These are phyloP conservation scores for Hippocampus comes DNA, from an alignment of 2,113 vertebrate genomes.

Conservation along the genomic window DNA sequence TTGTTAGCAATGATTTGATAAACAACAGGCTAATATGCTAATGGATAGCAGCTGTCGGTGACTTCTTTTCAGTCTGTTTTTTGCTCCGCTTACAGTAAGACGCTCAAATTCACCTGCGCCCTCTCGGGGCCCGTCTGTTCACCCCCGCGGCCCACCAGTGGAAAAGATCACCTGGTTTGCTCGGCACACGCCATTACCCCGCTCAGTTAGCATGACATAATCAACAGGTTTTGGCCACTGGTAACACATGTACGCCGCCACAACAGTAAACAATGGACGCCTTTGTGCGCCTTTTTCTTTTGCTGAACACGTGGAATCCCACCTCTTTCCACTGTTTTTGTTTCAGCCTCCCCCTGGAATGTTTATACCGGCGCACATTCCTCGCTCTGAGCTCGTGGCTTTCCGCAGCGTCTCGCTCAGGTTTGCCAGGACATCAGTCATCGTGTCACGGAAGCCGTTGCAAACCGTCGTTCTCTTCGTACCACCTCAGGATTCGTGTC, in stretches of 20 bases:
- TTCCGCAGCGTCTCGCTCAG: conserved; percentile 42
- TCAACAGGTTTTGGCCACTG: conserved; percentile 41
- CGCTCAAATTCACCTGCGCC: conserved; percentile 50
- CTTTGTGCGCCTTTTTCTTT: conserved; percentile 52
- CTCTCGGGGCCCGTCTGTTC: conserved; percentile 26
- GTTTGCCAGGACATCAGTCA: conserved; percentile 16
- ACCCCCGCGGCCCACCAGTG: conserved; percentile 10
- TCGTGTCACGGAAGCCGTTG: conserved; percentile 6
- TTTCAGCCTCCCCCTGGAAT: conserved; percentile 63
- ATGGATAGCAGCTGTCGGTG: conserved; percentile 67
- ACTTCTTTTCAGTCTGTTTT: conserved; percentile 51
- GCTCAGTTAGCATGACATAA: conserved; percentile 65
- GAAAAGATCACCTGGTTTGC: conserved; percentile 40
- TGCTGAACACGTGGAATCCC: conserved; percentile 67
- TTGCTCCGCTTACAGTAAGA: conserved; percentile 67
- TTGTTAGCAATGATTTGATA: conserved; percentile 74
- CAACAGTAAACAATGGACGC: conserved; percentile 62
- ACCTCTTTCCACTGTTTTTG: conserved; percentile 59
- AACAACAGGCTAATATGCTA: conserved; percentile 74
- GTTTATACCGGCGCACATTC: conserved; percentile 61
- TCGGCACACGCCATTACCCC: conserved; percentile 47
- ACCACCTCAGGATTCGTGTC: conserved; percentile 30
- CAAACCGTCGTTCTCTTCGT: background rate
- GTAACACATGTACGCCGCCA: conserved; percentile 29
- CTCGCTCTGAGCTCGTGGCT: conserved; percentile 50